Evolutionary conservation across 2,888 invertebrate species (phyloP), one percentile per base, ranked within the genome.

Genomic region (Nebria brevicollis): DNA sequence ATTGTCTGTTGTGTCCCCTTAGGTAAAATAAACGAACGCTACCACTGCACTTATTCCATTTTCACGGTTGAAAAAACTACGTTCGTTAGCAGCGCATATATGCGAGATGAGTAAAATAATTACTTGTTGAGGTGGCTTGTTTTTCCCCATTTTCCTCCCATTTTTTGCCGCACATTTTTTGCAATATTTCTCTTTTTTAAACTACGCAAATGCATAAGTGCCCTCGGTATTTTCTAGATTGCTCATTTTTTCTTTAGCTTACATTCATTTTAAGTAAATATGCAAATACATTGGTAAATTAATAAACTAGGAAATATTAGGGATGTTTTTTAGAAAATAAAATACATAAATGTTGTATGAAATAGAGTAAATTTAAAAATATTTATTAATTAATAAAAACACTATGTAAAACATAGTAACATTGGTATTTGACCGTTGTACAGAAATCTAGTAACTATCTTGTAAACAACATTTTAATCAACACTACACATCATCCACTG

Each of bases 381-480:
- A 54, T 54, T 1, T 54, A 34, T 34, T 34, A 34, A 34, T 34
- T 34, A 34, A 34, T 5, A 34, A 34, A 1, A 1, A 34, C 34
- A 34, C 34, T 7, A 54, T 54, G 13, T 54, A 54, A 7, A 54
- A 54, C 20, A 20, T 8, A 54, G 11, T 2, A 54, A 11, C 54
- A 54, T 54, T 54, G 4, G 8, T 54, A 6, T 54, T 11, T 54
- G 54, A 2, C 54, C 13, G 54, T 54, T 13, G 54, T 54, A 54
- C 54, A 54, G 11, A 54, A 54, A 54, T 54, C 54, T 8, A 11
- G 54, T 54, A 54, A 54, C 11, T 54, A 54, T 54, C 11, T 6
- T 54, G 77, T 77, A 77, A 77, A 77, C 77, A 77, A 76, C 66
- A 68, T 66, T 76, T 76, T 76, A 76, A 76, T 76, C 76, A 76